Evolutionary conservation across 2,113 vertebrate species (phyloP).

Genomic region (Cyanoderma ruficeps): DNA sequence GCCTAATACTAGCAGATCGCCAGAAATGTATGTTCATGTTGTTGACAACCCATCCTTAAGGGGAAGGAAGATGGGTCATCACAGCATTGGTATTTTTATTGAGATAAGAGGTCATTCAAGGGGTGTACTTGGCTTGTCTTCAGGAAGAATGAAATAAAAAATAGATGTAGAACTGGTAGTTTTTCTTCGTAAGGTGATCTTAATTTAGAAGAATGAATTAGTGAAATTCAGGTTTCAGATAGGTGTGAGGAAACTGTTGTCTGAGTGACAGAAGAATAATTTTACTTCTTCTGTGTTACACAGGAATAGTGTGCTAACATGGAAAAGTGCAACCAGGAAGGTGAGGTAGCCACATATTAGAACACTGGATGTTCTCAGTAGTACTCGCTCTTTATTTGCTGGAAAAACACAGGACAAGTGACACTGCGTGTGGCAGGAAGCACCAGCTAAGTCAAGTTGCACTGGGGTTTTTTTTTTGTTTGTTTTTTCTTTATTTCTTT

Average conservation of each 20-base stretch:
- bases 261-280: background rate
- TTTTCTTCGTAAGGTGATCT: background rate
- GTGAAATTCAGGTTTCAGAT: background rate
- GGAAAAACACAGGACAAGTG: background rate
- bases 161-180: background rate
- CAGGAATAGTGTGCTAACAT: background rate
- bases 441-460: background rate
- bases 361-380: background rate
- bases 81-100: background rate
- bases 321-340: background rate
- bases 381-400: background rate
- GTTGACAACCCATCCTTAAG: background rate
- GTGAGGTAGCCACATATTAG: background rate
- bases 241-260: background rate
- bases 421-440: background rate
- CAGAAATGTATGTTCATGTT: background rate
- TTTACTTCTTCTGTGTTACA: background rate
- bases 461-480: background rate
- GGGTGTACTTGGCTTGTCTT: background rate
- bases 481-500: background rate
- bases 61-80: background rate
- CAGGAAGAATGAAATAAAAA: background rate
- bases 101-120: accelerated
- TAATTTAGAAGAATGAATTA: background rate
- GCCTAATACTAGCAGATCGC: background rate